Evolutionary conservation across 2,797 vertebrate species (phyloP), one percentile per base, ranked within the genome.

Genomic region (Gallirallus australis): DNA sequence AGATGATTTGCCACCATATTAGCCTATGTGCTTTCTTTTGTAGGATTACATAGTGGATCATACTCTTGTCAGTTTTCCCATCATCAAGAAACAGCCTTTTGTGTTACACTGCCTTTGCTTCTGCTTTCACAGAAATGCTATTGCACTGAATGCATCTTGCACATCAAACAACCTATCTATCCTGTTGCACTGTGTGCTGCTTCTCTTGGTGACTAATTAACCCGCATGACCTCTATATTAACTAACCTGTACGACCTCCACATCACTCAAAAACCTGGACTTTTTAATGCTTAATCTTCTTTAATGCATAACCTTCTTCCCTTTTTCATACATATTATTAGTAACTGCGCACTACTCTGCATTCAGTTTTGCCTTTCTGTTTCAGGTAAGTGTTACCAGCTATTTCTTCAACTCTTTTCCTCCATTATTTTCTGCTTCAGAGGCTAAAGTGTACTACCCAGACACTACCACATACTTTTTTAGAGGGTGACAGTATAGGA

Each of bases 21-120:
- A 66, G 9, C 17, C 2, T 2, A 2, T 0, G 0, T n/a, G 16
- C 35, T 68, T 86, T 68, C 17, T 50, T 80, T 80, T 53, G 9
- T 16, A 47, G 12, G 9, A 5, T 53, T 42, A 69, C 11, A 42
- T 17, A 64, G 27, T 59, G 5, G 25, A 64, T 56, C 35, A 72
- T 30, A 25, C 9, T 64, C 17, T 56, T 56, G 6, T 4, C 79
- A 11, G 10, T 76, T 68, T 83, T 82, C 39, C 12, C 24, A 47
- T 45, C 18, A 23, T 59, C 7, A 48, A 18, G 19, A 54, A 59
- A n/a, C 0, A 12, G 5, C 50, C 6, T n/a, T 54, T 37, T 50
- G 25, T 31, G 20, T 56, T 59, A 9, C 12, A 23, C 20, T 60
- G 4, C 7, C 15, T 69, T 70, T 61, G 11, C 28, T 54, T 66